phyloP scores from a whole-genome alignment of 2,113 vertebrate species.

The Grantiella picta region DNA sequence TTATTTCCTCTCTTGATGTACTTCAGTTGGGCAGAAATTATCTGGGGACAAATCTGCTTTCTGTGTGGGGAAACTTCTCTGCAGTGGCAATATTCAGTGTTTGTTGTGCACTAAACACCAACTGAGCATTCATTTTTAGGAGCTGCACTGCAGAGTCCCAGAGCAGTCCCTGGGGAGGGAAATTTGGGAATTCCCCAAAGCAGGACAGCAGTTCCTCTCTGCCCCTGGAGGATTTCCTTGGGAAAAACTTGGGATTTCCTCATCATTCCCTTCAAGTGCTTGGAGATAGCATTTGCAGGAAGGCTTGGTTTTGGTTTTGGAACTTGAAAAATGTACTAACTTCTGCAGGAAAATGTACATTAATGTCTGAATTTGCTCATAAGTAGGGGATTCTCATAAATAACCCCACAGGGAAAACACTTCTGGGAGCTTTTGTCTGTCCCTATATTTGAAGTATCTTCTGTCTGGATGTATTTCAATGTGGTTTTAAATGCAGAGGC shows the following conservation, averaged over 20 bases:
- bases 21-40: neutral
- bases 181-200: no score
- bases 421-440: neutral
- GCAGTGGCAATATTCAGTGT: neutral
- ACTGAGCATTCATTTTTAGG: neutral
- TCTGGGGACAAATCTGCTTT: neutral
- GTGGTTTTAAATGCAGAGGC: neutral
- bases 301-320: neutral
- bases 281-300: neutral
- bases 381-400: neutral
- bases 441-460: neutral
- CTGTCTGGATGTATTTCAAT: neutral
- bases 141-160: neutral
- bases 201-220: neutral
- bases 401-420: neutral
- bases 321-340: neutral
- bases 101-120: neutral
- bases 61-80: fast-evolving
- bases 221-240: no score
- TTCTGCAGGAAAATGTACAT: neutral
- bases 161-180: neutral
- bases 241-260: no score
- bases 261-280: neutral
- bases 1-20: neutral
- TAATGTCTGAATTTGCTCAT: neutral